phyloP scores from a whole-genome alignment of 2,797 vertebrate species.

The Pogonophryne albipinna region DNA sequence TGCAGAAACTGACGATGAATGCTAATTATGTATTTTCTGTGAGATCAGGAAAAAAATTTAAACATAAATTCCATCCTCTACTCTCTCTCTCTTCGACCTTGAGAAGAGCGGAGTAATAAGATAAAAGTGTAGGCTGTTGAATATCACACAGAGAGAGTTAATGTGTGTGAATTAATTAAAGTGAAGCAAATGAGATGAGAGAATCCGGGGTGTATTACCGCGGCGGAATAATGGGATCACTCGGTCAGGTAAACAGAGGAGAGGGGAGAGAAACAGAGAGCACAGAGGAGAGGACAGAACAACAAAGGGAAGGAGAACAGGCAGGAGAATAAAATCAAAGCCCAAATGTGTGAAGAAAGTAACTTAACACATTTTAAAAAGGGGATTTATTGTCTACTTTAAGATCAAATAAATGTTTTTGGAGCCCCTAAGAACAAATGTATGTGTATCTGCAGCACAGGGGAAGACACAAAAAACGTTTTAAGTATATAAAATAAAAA shows the following conservation, averaged over 20 bases:
- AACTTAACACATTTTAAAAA: no score
- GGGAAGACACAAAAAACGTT: neutral
- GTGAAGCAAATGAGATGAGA: conserved; percentile 12
- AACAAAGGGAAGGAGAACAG: neutral
- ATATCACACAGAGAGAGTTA: conserved; percentile 19
- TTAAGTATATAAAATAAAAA: neutral
- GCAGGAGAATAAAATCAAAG: neutral
- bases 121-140: conserved; percentile 31
- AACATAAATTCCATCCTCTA: no score
- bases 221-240: conserved; percentile 45
- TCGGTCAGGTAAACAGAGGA: conserved; percentile 37
- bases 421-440: neutral
- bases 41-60: no score
- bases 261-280: neutral
- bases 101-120: conserved; percentile 45
- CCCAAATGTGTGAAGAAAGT: no score
- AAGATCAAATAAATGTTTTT: neutral
- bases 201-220: conserved; percentile 30
- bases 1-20: no score
- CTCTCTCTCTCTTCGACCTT: neutral
- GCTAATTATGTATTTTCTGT: no score
- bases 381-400: no score
- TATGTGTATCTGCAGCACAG: neutral
- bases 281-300: neutral
- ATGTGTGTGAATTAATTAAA: conserved; percentile 43